A percentile compares a stretch with the other conserved stretches of the same genome.
Evolutionary conservation across 2,888 invertebrate genomes (phyloP).

Genomic region (Hyalella azteca): DNA sequence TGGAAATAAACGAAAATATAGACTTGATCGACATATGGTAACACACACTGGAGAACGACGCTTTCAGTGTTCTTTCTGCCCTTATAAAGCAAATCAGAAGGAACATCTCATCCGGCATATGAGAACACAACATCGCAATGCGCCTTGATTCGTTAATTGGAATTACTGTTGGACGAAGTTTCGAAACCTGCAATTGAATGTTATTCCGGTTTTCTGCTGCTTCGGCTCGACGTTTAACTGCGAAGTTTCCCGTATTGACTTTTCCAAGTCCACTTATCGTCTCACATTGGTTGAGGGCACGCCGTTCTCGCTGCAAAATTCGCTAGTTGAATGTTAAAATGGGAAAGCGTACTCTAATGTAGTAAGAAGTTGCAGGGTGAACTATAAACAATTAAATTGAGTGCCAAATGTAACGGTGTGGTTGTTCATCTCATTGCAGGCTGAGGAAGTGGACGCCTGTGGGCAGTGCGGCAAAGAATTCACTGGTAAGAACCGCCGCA

Average conservation of each 20-base stretch:
- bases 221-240: too few species aligned
- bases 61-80: slow-evolving; percentile 50
- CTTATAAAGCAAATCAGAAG: slow-evolving; percentile 49
- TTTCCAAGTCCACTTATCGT: too few species aligned
- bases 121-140: background rate
- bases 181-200: too few species aligned
- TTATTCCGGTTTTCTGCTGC: too few species aligned
- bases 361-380: background rate
- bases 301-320: too few species aligned
- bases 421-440: slow-evolving; percentile 45
- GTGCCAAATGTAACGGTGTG: slow-evolving; percentile 41
- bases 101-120: slow-evolving; percentile 47
- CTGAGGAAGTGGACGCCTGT: slow-evolving; percentile 49
- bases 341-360: too few species aligned
- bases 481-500: slow-evolving; percentile 55
- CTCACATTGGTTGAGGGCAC: too few species aligned
- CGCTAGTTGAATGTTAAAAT: too few species aligned
- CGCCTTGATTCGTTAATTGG: too few species aligned
- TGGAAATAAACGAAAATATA: slow-evolving; percentile 54
- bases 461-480: slow-evolving; percentile 57
- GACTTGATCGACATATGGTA: slow-evolving; percentile 53
- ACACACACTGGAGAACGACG: slow-evolving; percentile 51
- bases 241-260: too few species aligned
- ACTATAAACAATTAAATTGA: slow-evolving; percentile 10
- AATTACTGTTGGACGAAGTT: too few species aligned